These are phyloP conservation scores for Chaenodraco wilsoni DNA, from an alignment of 2,797 vertebrate species.

Conservation along the genomic window DNA sequence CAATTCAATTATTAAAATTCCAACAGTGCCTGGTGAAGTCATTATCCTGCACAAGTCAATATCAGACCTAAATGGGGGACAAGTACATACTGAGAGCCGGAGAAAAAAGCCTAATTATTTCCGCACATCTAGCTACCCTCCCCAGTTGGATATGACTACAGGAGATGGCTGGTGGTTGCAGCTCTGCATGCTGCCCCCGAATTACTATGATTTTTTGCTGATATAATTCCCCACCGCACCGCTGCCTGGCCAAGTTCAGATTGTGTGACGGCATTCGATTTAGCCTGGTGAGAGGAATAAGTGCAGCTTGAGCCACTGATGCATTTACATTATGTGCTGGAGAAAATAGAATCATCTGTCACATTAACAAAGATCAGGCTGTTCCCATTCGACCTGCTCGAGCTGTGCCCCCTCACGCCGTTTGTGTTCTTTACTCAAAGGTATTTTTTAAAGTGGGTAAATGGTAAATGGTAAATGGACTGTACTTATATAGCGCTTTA, in stretches of 20 bases:
- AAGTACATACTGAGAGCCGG: constrained; percentile 48
- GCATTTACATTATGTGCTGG: constrained; percentile 32
- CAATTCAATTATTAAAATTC: constrained; percentile 58
- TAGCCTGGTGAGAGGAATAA: constrained; percentile 39
- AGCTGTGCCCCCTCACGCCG: background rate
- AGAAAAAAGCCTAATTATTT: constrained; percentile 65
- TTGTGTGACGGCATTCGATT: constrained; percentile 41
- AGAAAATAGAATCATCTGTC: constrained; percentile 12
- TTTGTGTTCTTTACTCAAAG: background rate
- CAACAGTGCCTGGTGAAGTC: constrained; percentile 46
- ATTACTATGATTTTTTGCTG: constrained; percentile 57
- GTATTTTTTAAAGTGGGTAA: no score
- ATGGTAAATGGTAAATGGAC: no score
- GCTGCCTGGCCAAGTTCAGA: constrained; percentile 51
- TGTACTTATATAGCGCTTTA: no score
- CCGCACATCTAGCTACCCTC: constrained; percentile 57
- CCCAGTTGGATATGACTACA: constrained; percentile 69
- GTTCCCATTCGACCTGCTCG: constrained; percentile 7
- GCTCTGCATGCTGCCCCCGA: constrained; percentile 55
- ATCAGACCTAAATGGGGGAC: constrained; percentile 56
- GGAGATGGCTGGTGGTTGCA: constrained; percentile 55
- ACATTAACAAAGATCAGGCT: constrained; percentile 28
- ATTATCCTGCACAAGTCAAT: constrained; percentile 63
- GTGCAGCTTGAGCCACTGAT: constrained; percentile 38
- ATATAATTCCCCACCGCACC: constrained; percentile 40